A percentile compares a stretch with the other conserved stretches of the same genome.
These are phyloP conservation scores for Crossocerus cetratus DNA, from an alignment of 2,888 invertebrate genomes.

Conservation along the genomic window DNA sequence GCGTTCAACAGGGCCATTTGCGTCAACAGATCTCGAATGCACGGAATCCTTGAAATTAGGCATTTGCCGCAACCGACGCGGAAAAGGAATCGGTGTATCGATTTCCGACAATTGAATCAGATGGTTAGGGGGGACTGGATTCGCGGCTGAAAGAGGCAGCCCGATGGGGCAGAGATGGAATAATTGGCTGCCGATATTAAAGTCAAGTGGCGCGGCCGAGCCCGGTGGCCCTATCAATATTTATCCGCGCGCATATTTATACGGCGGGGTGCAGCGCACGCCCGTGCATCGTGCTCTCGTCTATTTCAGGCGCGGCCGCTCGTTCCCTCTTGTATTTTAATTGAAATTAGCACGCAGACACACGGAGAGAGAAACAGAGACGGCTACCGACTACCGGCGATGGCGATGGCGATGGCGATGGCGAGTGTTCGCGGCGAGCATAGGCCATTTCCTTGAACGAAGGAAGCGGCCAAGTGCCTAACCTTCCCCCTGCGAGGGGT, in stretches of 20 bases:
- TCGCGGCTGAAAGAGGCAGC: not conserved
- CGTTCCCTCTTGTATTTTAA: constrained; percentile 13
- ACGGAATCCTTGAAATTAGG: not conserved
- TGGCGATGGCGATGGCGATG: not conserved
- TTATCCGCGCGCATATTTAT: not conserved
- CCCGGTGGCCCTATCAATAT: not conserved
- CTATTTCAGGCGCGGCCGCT: constrained; percentile 12
- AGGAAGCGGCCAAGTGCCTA: constrained; percentile 60
- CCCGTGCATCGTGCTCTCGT: not conserved
- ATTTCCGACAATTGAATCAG: not conserved
- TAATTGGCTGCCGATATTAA: not conserved
- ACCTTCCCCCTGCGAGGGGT: constrained; percentile 52
- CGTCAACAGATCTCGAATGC: no score
- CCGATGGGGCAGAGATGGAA: not conserved
- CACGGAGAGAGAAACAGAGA: not conserved
- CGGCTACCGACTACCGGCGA: no score
- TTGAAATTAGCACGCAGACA: constrained; percentile 42
- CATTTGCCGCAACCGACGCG: not conserved
- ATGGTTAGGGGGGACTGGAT: no score
- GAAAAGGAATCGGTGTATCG: no score
- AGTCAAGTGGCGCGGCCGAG: no score
- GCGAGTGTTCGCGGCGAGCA: no score
- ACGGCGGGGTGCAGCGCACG: constrained; percentile 2
- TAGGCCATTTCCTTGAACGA: constrained; percentile 60
- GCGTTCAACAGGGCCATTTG: no score